Conservation (phyloP, 1,140 invertebrate genomes). For the Eumaeus atala region DNA sequence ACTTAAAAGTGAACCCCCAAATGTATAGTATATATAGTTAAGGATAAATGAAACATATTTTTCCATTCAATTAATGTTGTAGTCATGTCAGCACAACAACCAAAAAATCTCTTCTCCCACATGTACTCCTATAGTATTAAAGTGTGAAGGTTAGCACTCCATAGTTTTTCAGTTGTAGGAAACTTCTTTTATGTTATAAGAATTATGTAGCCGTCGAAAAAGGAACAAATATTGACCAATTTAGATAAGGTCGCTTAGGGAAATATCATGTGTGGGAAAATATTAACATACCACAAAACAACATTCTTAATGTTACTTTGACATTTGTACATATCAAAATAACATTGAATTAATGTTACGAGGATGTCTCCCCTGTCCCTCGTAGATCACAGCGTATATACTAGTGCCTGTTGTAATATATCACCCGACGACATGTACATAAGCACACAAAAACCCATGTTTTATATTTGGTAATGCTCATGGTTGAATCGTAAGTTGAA, state of each 20-base stretch:
- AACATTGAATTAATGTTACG: background rate
- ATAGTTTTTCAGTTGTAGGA: slow-evolving; percentile 19
- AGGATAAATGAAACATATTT: slow-evolving; percentile 54
- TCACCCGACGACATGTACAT: slow-evolving; percentile 13
- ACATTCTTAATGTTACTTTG: too few relatives aligned
- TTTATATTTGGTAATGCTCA: slow-evolving; percentile 41
- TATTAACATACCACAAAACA: too few relatives aligned
- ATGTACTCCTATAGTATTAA: slow-evolving; percentile 15
- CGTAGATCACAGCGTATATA: slow-evolving; percentile 16
- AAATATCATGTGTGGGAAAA: too few relatives aligned
- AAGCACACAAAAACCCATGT: slow-evolving; percentile 20
- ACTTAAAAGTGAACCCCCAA: slow-evolving; percentile 12
- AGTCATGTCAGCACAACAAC: slow-evolving; percentile 24
- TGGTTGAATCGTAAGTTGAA: slow-evolving; percentile 53
- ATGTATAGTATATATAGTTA: slow-evolving; percentile 41
- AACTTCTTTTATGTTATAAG: slow-evolving; percentile 16
- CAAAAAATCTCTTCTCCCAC: slow-evolving; percentile 22
- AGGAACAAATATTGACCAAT: slow-evolving; percentile 11
- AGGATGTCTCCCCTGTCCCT: background rate
- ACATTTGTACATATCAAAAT: too few relatives aligned
- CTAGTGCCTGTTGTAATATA: slow-evolving; percentile 17
- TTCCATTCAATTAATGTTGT: slow-evolving; percentile 42
- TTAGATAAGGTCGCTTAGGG: background rate
- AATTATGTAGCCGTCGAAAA: slow-evolving; percentile 5
- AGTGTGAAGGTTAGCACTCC: slow-evolving; percentile 23